phyloP scores from a whole-genome alignment of 2,797 vertebrate species.

The Eulemur mongoz region DNA sequence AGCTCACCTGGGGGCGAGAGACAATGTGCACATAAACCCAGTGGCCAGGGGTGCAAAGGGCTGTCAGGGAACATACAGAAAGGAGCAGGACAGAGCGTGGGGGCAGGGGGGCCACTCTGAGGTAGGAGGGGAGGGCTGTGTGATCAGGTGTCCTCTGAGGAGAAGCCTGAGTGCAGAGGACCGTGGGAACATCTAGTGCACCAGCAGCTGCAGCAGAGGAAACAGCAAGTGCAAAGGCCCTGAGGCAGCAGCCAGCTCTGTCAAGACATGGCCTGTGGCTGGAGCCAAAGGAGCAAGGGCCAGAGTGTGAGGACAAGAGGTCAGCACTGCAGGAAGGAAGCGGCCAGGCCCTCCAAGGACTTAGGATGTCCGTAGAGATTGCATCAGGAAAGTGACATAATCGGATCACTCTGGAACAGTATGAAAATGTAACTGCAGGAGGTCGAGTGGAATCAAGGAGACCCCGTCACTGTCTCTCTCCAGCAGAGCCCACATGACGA shows the following conservation, averaged over 20 bases:
- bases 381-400: background rate
- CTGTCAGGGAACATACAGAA: background rate
- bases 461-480: background rate
- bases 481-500: background rate
- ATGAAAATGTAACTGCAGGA: background rate
- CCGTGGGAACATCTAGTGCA: rapidly evolving
- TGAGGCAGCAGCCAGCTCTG: rapidly evolving
- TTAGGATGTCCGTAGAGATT: rapidly evolving
- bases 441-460: rapidly evolving
- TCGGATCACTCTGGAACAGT: rapidly evolving
- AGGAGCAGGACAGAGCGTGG: rapidly evolving
- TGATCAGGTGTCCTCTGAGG: background rate
- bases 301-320: background rate
- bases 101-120: too few species aligned
- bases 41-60: background rate
- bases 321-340: rapidly evolving
- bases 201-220: rapidly evolving
- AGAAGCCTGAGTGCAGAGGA: rapidly evolving
- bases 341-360: rapidly evolving
- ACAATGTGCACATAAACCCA: rapidly evolving
- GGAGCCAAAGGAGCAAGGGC: background rate
- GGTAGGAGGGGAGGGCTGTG: too few species aligned
- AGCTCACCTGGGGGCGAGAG: background rate
- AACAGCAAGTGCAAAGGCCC: background rate
- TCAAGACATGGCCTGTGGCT: rapidly evolving